Base-by-base conservation (phyloP, 2,888 invertebrate species). In the Trisateles emortualis region DNA sequence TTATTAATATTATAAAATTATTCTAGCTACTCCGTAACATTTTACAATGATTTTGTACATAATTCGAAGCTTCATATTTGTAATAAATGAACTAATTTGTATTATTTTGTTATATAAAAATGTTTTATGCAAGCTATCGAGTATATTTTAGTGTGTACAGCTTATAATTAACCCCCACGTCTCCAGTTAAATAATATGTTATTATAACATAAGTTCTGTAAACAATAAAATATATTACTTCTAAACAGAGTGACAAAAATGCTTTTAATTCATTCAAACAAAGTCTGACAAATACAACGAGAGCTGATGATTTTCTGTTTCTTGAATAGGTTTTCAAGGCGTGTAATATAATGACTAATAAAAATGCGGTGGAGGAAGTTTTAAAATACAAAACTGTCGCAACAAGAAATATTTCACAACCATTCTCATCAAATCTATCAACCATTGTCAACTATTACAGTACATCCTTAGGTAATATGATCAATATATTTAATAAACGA, bases 1-100 rank as follows among this genome's bases (percentile, higher is more conserved):
- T 22, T 51, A 59, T 64, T 46, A 64, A 59, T 64, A 72, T 64
- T 67, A 63, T 76, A 72, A 87, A 86, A 88, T 90, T 90, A 90
- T 80, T 79, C 87, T 90, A 90, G 72, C 88, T 90, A 90, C 79
- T 74, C 71, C 79, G 76, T 83, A 83, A 84, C 78, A 79, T 73
- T 77, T 81, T 76, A 84, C 70, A 79, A 81, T 83, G 82, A 81
- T 81, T 91, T 90, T 92, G 91, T 91, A 91, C 89, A 89, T 81
- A 81, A 62, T 80, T 81, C 74, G 87, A 88, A 87, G 86, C 86
- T 87, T 87, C 86, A 74, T 78, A 78, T 79, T 79, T 63, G 60
- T 70, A 61, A 53, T 65, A 69, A 71, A 74, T 73, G 59, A 73
- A 70, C 61, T 72, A 72, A 71, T 71, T 74, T 73, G 64, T 73